Conservation (phyloP, 2,888 invertebrate species). For the Onthophagus sagittarius region DNA sequence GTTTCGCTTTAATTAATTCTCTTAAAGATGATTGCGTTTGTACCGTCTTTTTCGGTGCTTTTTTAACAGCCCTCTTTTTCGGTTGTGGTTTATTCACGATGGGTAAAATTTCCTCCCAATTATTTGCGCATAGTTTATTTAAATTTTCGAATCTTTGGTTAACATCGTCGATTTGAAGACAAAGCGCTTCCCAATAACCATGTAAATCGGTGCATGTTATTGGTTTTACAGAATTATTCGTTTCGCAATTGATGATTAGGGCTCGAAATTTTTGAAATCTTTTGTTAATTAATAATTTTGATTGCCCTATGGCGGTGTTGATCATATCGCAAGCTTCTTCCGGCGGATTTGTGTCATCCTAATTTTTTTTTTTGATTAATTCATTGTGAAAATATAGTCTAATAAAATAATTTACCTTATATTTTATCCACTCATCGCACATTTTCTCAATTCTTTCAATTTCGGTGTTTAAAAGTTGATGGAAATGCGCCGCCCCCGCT, state of each 20-base stretch:
- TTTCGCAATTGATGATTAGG: conserved; percentile 50
- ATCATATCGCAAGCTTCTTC: conserved; percentile 59
- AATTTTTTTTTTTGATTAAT: conserved; percentile 30
- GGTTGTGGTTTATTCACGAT: conserved; percentile 26
- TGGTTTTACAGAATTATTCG: conserved; percentile 48
- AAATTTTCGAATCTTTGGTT: conserved; percentile 58
- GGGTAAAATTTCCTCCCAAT: conserved; percentile 54
- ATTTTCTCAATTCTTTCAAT: conserved; percentile 51
- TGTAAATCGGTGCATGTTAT: conserved; percentile 69
- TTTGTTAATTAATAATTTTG: conserved; percentile 67
- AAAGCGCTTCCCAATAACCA: conserved; percentile 87
- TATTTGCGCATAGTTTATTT: conserved; percentile 47
- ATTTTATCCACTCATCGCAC: conserved; percentile 55
- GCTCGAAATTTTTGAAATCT: conserved; percentile 74
- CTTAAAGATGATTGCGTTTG: conserved; percentile 32
- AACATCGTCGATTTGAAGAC: conserved; percentile 70
- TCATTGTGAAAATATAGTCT: neutral
- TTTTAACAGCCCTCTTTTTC: conserved; percentile 27
- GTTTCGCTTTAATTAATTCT: conserved; percentile 33
- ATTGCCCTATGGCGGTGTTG: conserved; percentile 72
- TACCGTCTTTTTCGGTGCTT: conserved; percentile 12
- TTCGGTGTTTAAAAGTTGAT: conserved; percentile 51
- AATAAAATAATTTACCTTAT: conserved; percentile 38
- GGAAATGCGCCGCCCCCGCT: conserved; percentile 48
- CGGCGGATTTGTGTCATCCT: conserved; percentile 40